These are phyloP conservation scores for Heterodera schachtii DNA, from an alignment of 1,140 invertebrate genomes.

Conservation along the genomic window DNA sequence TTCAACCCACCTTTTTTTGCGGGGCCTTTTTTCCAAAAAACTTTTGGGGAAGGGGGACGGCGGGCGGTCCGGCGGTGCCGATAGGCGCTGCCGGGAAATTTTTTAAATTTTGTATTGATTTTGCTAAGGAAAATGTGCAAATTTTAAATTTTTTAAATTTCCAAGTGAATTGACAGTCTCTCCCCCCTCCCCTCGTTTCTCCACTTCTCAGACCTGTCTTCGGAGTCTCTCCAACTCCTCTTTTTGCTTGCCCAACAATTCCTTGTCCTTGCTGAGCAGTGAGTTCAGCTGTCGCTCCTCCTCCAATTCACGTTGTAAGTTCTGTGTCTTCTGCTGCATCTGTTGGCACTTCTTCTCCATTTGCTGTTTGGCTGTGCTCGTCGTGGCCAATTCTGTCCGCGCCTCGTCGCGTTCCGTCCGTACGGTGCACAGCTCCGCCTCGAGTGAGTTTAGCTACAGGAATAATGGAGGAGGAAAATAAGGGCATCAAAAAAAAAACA, in stretches of 20 bases:
- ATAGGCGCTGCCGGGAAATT: too few species aligned
- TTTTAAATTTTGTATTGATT: too few species aligned
- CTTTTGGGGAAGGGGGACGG: too few species aligned
- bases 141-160: too few species aligned
- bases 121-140: too few species aligned
- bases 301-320: conserved; percentile 73
- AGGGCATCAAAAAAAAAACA: conserved; percentile 63
- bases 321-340: conserved; percentile 71
- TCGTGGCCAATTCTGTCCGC: conserved; percentile 44
- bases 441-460: conserved; percentile 33
- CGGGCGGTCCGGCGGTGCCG: too few species aligned
- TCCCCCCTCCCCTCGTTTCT: neutral
- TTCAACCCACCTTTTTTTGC: too few species aligned
- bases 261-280: conserved; percentile 78
- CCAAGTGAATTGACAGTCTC: neutral
- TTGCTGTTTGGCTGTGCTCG: conserved; percentile 58
- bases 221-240: conserved; percentile 62
- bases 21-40: too few species aligned
- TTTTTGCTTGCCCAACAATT: conserved; percentile 76
- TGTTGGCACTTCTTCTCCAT: conserved; percentile 68
- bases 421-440: conserved; percentile 36
- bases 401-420: conserved; percentile 29
- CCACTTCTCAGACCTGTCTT: conserved; percentile 3
- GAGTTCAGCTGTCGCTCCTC: conserved; percentile 80
- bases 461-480: neutral